Conservation (phyloP, 1,140 invertebrate species). For the Plutomurus gul region DNA sequence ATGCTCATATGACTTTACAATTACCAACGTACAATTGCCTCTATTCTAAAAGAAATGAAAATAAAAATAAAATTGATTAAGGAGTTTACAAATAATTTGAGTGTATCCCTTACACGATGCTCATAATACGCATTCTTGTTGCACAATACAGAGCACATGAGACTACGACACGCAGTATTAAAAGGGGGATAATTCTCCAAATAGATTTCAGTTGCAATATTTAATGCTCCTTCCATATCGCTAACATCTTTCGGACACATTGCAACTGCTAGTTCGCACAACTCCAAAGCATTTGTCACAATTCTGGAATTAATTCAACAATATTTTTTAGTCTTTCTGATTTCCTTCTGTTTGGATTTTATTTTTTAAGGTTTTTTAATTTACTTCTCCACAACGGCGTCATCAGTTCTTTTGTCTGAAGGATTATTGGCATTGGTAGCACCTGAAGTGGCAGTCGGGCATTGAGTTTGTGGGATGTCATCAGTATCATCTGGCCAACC, state of each 20-base stretch:
- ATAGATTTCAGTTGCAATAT: constrained; percentile 49
- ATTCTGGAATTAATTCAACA: constrained; percentile 31
- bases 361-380: not conserved
- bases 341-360: too few species aligned
- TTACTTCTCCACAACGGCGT: constrained; percentile 55
- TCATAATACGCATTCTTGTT: constrained; percentile 76
- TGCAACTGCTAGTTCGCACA: constrained; percentile 47
- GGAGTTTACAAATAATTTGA: too few species aligned
- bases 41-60: constrained; percentile 30
- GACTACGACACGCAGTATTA: constrained; percentile 41
- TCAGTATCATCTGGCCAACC: constrained; percentile 96
- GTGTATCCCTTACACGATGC: constrained; percentile 70
- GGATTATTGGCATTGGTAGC: constrained; percentile 56
- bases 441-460: constrained; percentile 61
- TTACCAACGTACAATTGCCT: too few species aligned
- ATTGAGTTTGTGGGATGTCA: constrained; percentile 64
- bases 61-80: too few species aligned
- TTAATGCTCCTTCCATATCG: constrained; percentile 38
- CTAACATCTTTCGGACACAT: constrained; percentile 39
- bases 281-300: constrained; percentile 43
- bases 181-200: constrained; percentile 52
- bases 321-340: too few species aligned
- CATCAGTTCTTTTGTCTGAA: constrained; percentile 57
- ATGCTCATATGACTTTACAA: too few species aligned
- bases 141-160: constrained; percentile 74